Base-by-base conservation (phyloP, 2,888 invertebrate genomes). In the Acanthopleura granulata region DNA sequence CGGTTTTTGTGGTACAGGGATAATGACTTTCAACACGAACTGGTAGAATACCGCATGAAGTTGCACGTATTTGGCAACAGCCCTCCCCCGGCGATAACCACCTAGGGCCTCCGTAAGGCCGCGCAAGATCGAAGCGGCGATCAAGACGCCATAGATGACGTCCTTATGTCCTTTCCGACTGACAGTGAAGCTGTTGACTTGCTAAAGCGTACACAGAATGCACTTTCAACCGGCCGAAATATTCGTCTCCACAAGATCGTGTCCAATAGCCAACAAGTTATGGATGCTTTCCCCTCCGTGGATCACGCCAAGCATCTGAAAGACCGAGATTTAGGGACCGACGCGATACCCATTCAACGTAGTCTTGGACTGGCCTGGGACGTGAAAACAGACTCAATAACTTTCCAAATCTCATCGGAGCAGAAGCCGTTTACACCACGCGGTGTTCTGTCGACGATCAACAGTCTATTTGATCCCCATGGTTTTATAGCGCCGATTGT, bases 401-500 rank as follows among this genome's bases (percentile, higher is more conserved):
- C n/a, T n/a, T n/a, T n/a, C n/a, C n/a, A n/a, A n/a, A n/a, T n/a
- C n/a, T n/a, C n/a, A n/a, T n/a, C n/a, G n/a, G n/a, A n/a, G 4
- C 29, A 72, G 15, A 80, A 77, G 57, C 76, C 79, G n/a, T 72
- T 74, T 66, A 81, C 80, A 15, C 71, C 75, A 27, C 73, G 79
- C 12, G 79, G 81, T 22, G 62, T 80, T 0, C 62, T 81, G 12
- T 81, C 79, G 12, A 73, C 74, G 0, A 69, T 82, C 12, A 80
- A 80, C 70, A 78, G 80, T 50, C 29, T 51, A n/a, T n/a, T n/a
- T n/a, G n/a, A n/a, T n/a, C n/a, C n/a, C n/a, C n/a, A n/a, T n/a
- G n/a, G n/a, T n/a, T 80, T 82, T 72, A 72, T 77, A 15, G 75
- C 80, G 14, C 81, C 82, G n/a, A 72, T 81, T 0, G 51, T 51